These are phyloP conservation scores for Mylabris phalerata DNA, from an alignment of 1,140 invertebrate genomes.

Conservation along the genomic window DNA sequence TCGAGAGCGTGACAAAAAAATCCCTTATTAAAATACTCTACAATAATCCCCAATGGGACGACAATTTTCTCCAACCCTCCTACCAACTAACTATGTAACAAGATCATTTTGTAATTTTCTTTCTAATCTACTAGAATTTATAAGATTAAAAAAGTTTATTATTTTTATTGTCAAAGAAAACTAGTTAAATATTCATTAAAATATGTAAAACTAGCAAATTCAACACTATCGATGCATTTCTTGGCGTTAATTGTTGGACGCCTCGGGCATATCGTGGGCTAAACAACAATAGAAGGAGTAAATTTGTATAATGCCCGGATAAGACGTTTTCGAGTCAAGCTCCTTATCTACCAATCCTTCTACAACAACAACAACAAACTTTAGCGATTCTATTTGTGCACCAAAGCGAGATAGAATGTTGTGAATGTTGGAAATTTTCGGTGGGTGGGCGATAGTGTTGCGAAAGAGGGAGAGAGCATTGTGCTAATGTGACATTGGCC, in stretches of 20 bases:
- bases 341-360: too few relatives aligned
- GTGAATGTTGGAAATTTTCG: conserved; percentile 21
- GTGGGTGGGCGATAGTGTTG: too few relatives aligned
- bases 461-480: conserved; percentile 17
- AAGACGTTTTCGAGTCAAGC: too few relatives aligned
- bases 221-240: conserved; percentile 16
- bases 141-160: too few relatives aligned
- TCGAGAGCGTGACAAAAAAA: conserved; percentile 29
- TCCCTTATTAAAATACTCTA: conserved; percentile 31
- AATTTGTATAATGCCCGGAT: conserved; percentile 3
- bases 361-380: too few relatives aligned
- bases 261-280: not conserved
- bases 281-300: not conserved
- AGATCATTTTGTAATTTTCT: conserved; percentile 27
- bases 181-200: not conserved
- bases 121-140: conserved; percentile 7
- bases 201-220: conserved; percentile 3
- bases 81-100: conserved; percentile 4
- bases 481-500: conserved; percentile 38
- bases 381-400: too few relatives aligned
- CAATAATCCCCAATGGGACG: too few relatives aligned
- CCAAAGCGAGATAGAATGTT: too few relatives aligned
- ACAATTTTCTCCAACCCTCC: conserved; percentile 20
- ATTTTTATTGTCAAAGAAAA: too few relatives aligned
- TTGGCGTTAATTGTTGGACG: too few relatives aligned